These are phyloP conservation scores for Gari tellinella DNA, from an alignment of 2,888 invertebrate species.

Conservation along the genomic window DNA sequence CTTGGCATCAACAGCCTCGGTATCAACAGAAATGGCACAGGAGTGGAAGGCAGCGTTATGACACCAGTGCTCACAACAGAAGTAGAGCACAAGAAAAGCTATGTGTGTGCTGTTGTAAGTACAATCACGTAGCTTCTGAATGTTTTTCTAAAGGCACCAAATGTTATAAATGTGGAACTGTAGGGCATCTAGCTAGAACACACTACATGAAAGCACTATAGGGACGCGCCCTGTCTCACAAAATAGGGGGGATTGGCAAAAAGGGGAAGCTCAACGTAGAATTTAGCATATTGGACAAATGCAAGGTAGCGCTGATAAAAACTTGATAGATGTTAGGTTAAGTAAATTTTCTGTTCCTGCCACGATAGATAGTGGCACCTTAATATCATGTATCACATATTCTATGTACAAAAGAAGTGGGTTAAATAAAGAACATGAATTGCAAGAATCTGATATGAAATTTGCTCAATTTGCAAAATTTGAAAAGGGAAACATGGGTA, in stretches of 20 bases:
- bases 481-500: conserved; percentile 1
- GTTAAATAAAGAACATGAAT: conserved; percentile 11
- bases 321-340: conserved; percentile 22
- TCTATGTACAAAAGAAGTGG: conserved; percentile 26
- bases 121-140: conserved; percentile 10
- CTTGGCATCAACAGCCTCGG: too few relatives aligned
- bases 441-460: conserved; percentile 14
- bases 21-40: too few relatives aligned
- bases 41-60: too few relatives aligned
- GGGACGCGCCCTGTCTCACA: conserved; percentile 26
- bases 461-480: conserved; percentile 18
- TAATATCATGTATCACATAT: conserved; percentile 26
- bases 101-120: conserved; percentile 15
- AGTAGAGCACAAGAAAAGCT: too few relatives aligned
- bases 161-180: conserved; percentile 10
- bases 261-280: too few relatives aligned
- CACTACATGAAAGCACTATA: conserved; percentile 13
- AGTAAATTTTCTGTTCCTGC: conserved; percentile 29
- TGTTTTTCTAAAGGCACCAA: conserved; percentile 15
- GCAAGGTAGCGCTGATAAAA: conserved; percentile 25
- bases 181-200: conserved; percentile 6
- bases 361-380: conserved; percentile 32
- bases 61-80: too few relatives aligned
- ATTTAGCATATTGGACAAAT: too few relatives aligned
- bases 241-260: conserved; percentile 11